phyloP scores from a whole-genome alignment of 2,113 vertebrate species.

The Speoplatyrhinus poulsoni region DNA sequence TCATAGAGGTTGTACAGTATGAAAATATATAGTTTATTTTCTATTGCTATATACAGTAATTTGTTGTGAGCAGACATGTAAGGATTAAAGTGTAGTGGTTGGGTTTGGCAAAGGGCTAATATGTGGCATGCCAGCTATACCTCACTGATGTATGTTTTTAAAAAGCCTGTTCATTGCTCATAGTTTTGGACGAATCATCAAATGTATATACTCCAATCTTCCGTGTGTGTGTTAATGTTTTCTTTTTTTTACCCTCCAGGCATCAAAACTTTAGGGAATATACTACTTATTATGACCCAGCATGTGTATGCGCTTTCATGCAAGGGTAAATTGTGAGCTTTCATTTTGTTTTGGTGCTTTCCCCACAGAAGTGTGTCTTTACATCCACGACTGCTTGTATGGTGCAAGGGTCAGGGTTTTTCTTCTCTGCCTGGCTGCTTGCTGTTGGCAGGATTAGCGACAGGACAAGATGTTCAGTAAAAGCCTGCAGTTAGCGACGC shows the following conservation, averaged over 20 bases:
- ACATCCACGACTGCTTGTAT: slow-evolving; percentile 30
- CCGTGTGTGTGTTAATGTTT: background rate
- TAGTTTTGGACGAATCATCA: background rate
- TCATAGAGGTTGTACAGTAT: slow-evolving; percentile 45
- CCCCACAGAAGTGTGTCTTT: slow-evolving; percentile 3
- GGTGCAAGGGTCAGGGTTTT: slow-evolving; percentile 56
- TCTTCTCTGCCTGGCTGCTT: slow-evolving; percentile 62
- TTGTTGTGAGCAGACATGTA: slow-evolving; percentile 23
- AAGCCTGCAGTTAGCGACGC: slow-evolving; percentile 59
- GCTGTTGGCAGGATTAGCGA: slow-evolving; percentile 74
- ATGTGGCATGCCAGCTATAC: background rate
- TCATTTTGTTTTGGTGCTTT: background rate
- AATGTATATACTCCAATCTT: background rate
- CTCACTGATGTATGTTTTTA: background rate
- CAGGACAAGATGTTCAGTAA: slow-evolving; percentile 76
- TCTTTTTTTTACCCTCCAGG: background rate
- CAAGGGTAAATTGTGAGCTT: background rate
- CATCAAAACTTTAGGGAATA: background rate
- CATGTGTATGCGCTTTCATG: background rate
- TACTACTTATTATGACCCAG: background rate
- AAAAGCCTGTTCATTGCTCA: background rate
- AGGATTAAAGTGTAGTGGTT: slow-evolving; percentile 12
- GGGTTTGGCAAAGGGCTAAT: background rate
- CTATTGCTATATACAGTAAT: slow-evolving; percentile 34
- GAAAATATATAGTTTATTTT: slow-evolving; percentile 37